phyloP scores from a whole-genome alignment of 1,140 invertebrate genomes.

The Drosophila seguyi region DNA sequence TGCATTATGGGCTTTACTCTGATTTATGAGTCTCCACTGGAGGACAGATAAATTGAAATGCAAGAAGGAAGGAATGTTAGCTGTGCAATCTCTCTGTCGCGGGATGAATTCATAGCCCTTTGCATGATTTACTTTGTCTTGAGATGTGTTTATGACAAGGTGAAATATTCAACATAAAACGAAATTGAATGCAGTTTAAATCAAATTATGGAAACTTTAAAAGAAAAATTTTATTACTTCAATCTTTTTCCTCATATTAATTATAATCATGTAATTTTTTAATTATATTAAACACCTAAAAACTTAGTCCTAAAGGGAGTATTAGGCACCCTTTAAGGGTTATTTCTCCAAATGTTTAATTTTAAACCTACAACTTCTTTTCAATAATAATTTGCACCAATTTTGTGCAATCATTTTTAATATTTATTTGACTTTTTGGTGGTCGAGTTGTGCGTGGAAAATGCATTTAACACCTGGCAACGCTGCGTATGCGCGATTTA shows the following conservation, averaged over 20 bases:
- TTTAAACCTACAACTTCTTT: neutral
- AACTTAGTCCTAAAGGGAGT: neutral
- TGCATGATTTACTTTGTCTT: neutral
- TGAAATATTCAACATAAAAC: neutral
- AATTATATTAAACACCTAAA: neutral
- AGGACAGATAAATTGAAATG: constrained; percentile 32
- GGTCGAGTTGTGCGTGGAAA: neutral
- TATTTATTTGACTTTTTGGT: constrained; percentile 1
- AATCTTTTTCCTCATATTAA: too few species aligned
- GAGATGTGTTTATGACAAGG: constrained; percentile 15
- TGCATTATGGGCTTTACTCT: constrained; percentile 45
- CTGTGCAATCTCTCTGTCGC: constrained; percentile 3
- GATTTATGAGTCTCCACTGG: constrained; percentile 40
- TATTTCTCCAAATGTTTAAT: neutral
- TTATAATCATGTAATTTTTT: neutral
- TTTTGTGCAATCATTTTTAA: neutral
- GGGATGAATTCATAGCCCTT: constrained; percentile 12
- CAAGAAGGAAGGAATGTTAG: neutral
- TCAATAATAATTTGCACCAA: neutral
- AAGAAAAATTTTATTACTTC: neutral
- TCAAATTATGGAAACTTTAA: neutral
- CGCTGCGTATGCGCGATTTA: constrained; percentile 36
- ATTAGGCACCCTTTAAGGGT: neutral
- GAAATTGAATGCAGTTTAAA: neutral
- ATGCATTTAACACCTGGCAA: neutral